Percentiles rank a stretch among this genome's conserved stretches.
Conservation (phyloP, 2,113 vertebrate genomes). For the Struthio camelus region DNA sequence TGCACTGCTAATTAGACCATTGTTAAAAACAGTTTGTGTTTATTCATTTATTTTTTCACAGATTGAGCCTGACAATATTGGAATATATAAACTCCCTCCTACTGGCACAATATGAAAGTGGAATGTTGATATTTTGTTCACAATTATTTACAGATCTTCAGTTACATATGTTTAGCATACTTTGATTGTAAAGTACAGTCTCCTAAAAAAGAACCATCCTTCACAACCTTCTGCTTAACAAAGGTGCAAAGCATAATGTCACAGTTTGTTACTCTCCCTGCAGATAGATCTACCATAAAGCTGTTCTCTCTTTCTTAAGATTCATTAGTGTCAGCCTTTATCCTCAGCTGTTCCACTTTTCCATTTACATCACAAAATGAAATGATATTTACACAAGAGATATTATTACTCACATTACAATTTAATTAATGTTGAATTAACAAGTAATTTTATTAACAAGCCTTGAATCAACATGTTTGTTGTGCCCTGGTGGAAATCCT, state of each 20-base stretch:
- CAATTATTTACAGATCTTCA: background rate
- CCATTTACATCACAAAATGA: conserved; percentile 25
- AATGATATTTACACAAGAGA: conserved; percentile 26
- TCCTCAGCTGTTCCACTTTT: background rate
- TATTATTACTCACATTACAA: conserved; percentile 45
- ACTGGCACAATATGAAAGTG: background rate
- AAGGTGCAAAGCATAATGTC: conserved; percentile 12
- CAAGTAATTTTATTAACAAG: conserved; percentile 29
- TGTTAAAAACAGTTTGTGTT: background rate
- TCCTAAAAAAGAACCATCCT: background rate
- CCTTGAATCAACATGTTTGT: conserved; percentile 2
- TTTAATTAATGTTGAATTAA: conserved; percentile 58
- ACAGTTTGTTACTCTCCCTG: conserved; percentile 25
- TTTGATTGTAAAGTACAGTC: background rate
- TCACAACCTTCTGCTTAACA: conserved; percentile 26
- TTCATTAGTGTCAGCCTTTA: background rate
- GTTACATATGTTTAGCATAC: background rate
- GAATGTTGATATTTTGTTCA: background rate
- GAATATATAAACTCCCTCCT: background rate
- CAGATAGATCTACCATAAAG: conserved; percentile 10
- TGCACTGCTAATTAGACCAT: background rate
- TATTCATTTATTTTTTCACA: background rate
- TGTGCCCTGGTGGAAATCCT: conserved; percentile 45
- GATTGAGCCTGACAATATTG: background rate
- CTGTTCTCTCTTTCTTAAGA: background rate